Base-by-base conservation (phyloP, 2,888 invertebrate species). In the Diarsia rubi region DNA sequence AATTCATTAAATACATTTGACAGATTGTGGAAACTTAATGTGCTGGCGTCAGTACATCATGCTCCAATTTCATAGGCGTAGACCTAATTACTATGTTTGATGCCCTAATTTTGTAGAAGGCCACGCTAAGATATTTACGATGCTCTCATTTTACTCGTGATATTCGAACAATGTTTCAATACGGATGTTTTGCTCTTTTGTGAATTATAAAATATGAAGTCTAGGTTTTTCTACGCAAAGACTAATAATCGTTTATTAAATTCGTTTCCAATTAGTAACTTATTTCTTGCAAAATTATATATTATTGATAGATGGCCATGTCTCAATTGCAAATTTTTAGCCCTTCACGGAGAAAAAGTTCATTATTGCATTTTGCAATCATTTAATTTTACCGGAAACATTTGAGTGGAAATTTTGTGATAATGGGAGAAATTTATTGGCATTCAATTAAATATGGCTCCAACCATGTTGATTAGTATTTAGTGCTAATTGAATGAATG, bases 61-160 rank as follows among this genome's bases (percentile, higher is more conserved):
- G 52, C 42, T 71, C 60, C 24, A 66, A 47, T 71, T 65, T 60
- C 42, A 27, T 77, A 70, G 49, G 57, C 47, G 60, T 21, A 66
- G 72, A 66, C 78, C 78, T 66, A 78, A 78, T 66, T 72, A 71
- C 71, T 54, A 54, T 62, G 42, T 66, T 66, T 62, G 60, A 54
- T 78, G 78, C 31, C 62, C 78, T 66, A 72, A 62, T 78, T 66
- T 54, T 47, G 42, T 31, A 54, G 71, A 78, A 78, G 72, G 78
- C 44, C 72, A 72, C 42, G 45, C 52, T 62, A n/a, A 47, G n/a
- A 47, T 71, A 78, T 78, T 54, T 66, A 78, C 49, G 62, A 66
- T 62, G 47, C 47, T 78, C 72, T 78, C 31, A 72, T 78, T 78
- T 62, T 31, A 44, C 24, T 21, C 49, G 27, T 77, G 44, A 70